Conservation (phyloP, 2,113 vertebrate species). For the Eleginops maclovinus region DNA sequence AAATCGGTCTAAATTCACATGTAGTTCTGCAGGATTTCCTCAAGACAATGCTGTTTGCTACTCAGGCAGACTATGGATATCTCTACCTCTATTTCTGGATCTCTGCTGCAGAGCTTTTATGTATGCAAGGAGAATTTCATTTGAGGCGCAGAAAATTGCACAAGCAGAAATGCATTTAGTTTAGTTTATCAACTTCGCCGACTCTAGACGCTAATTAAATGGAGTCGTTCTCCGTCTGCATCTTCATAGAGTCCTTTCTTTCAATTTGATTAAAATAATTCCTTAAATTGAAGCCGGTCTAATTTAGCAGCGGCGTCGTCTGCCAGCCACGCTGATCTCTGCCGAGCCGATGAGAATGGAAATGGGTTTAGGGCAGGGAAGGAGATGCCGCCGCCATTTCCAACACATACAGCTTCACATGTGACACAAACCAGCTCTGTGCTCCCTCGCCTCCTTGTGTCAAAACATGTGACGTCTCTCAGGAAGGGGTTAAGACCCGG, state of each 20-base stretch:
- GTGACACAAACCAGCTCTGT: background rate
- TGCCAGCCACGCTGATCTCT: slow-evolving; percentile 23
- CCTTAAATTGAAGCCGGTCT: slow-evolving; percentile 69
- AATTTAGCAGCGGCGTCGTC: slow-evolving; percentile 39
- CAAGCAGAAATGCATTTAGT: slow-evolving; percentile 47
- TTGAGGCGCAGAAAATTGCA: slow-evolving; percentile 54
- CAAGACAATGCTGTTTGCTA: slow-evolving; percentile 6
- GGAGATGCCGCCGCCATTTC: background rate
- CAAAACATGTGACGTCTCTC: background rate
- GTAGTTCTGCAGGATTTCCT: slow-evolving; percentile 11
- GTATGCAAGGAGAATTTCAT: slow-evolving; percentile 39
- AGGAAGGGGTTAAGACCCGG: slow-evolving; percentile 63
- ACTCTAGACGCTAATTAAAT: slow-evolving; percentile 61
- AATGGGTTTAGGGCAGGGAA: slow-evolving; percentile 37
- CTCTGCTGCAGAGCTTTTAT: slow-evolving; percentile 30
- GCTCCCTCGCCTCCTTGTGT: background rate
- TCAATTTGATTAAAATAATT: slow-evolving; percentile 72
- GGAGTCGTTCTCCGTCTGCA: slow-evolving; percentile 39
- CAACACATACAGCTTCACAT: background rate
- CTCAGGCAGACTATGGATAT: background rate
- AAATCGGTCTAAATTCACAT: background rate
- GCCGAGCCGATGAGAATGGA: slow-evolving; percentile 35
- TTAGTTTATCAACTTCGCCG: slow-evolving; percentile 55
- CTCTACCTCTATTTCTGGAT: background rate
- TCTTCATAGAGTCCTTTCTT: slow-evolving; percentile 51